These are phyloP conservation scores for Vannuccia rotundouncinata DNA, from an alignment of 2,888 invertebrate species.

Conservation along the genomic window DNA sequence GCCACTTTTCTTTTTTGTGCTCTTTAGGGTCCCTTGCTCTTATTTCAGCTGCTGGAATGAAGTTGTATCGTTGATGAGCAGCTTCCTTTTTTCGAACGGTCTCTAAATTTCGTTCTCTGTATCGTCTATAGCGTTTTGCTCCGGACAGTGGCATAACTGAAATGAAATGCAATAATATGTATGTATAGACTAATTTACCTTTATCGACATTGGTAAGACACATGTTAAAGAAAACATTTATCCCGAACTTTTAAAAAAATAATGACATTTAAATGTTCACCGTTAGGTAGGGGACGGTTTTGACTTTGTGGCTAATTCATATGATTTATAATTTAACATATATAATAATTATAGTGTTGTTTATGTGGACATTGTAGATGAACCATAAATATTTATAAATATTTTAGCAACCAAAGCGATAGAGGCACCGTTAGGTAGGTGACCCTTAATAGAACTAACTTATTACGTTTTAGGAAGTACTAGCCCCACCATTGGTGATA, in stretches of 20 bases:
- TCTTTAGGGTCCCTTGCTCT: constrained; percentile 13
- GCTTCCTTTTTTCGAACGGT: constrained; percentile 11
- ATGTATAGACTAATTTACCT: not conserved
- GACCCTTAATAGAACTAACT: constrained; percentile 11
- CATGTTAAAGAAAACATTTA: not conserved
- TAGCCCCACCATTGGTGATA: not conserved
- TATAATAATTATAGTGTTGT: constrained; percentile 12
- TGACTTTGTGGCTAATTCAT: constrained; percentile 9
- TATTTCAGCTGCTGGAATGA: not conserved
- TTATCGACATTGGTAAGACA: not conserved
- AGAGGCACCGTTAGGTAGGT: constrained; percentile 26
- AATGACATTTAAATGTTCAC: constrained; percentile 15
- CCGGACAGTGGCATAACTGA: constrained; percentile 10
- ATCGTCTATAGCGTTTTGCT: too few relatives aligned
- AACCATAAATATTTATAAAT: not conserved
- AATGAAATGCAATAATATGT: not conserved
- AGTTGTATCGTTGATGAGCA: constrained; percentile 6
- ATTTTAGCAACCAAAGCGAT: not conserved
- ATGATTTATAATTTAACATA: constrained; percentile 15
- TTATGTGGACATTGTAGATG: constrained; percentile 11
- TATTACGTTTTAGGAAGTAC: not conserved
- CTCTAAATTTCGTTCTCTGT: too few relatives aligned
- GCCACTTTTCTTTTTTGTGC: too few relatives aligned
- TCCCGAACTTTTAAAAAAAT: not conserved
- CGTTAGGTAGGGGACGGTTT: constrained; percentile 9